These are phyloP conservation scores for Panonychus citri DNA, from an alignment of 1,140 invertebrate genomes.

Conservation along the genomic window DNA sequence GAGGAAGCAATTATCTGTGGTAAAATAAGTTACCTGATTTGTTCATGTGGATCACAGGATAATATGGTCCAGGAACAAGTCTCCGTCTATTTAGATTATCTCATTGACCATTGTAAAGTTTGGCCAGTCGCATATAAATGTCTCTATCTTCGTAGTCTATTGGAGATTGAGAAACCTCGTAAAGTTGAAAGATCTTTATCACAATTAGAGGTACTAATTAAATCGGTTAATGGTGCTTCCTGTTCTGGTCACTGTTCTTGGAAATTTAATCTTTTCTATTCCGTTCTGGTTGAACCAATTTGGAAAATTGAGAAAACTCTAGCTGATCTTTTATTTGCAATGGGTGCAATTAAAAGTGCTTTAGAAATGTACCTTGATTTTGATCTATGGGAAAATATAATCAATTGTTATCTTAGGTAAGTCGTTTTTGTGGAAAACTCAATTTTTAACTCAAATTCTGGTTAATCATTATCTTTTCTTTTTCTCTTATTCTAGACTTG, in stretches of 20 bases:
- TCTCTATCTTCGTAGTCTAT: constrained; percentile 41
- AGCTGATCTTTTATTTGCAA: constrained; percentile 46
- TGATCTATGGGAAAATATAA: constrained; percentile 75
- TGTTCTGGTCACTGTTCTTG: constrained; percentile 21
- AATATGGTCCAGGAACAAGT: constrained; percentile 52
- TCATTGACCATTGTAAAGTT: constrained; percentile 21
- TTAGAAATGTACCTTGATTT: constrained; percentile 57
- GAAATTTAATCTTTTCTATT: constrained; percentile 29
- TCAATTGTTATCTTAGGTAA: constrained; percentile 51
- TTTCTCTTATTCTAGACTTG: constrained; percentile 15
- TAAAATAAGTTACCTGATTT: constrained; percentile 36
- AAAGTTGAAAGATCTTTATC: constrained; percentile 61
- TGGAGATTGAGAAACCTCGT: constrained; percentile 48
- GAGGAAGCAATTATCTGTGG: constrained; percentile 54
- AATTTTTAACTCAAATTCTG: too few relatives aligned
- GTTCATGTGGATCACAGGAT: constrained; percentile 48
- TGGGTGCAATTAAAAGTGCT: constrained; percentile 60
- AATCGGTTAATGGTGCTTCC: constrained; percentile 21
- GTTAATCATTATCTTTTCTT: constrained; percentile 9
- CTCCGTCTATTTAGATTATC: constrained; percentile 34
- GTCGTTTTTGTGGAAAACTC: too few relatives aligned
- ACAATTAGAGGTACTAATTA: constrained; percentile 52
- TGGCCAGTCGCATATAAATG: constrained; percentile 42
- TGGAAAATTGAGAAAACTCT: constrained; percentile 51
- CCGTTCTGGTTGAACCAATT: constrained; percentile 32